Percentiles rank a stretch among this genome's conserved stretches.
These are phyloP conservation scores for Diabrotica balteata DNA, from an alignment of 2,888 invertebrate genomes.

Conservation along the genomic window DNA sequence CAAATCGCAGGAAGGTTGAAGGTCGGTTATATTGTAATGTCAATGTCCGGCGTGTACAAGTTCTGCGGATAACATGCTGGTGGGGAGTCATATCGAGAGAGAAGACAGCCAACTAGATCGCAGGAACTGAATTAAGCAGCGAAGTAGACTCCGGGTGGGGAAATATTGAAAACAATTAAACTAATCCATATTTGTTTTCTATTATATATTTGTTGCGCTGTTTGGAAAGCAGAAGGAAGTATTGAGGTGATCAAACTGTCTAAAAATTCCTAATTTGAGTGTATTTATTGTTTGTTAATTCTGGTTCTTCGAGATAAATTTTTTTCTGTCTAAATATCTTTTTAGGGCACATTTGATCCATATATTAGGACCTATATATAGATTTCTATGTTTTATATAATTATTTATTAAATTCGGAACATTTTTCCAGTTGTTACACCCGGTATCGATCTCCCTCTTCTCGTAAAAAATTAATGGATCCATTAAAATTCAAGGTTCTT, in stretches of 20 bases:
- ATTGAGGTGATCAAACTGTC: too few species aligned
- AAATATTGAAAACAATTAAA: background rate
- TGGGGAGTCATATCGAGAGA: slow-evolving; percentile 20
- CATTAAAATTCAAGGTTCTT: slow-evolving; percentile 16
- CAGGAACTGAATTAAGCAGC: slow-evolving; percentile 3
- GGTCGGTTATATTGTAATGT: slow-evolving; percentile 58
- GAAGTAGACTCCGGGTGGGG: too few species aligned
- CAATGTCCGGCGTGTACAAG: slow-evolving; percentile 52
- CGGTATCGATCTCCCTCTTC: background rate
- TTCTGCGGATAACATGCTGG: slow-evolving; percentile 36
- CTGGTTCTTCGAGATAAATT: too few species aligned
- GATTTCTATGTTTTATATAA: too few species aligned
- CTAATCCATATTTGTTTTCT: background rate
- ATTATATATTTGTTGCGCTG: background rate
- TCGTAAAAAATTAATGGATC: background rate
- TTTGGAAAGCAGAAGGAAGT: too few species aligned
- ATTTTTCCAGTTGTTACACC: too few species aligned
- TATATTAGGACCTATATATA: too few species aligned
- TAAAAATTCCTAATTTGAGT: too few species aligned
- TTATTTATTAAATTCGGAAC: too few species aligned
- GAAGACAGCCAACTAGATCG: slow-evolving; percentile 17
- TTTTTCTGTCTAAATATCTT: too few species aligned
- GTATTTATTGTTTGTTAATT: too few species aligned
- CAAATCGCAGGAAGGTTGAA: slow-evolving; percentile 56
- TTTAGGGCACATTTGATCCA: too few species aligned